A percentile compares a stretch with the other conserved stretches of the same genome.
These are phyloP conservation scores for Periophthalmus modestus DNA, from an alignment of 2,113 vertebrate genomes.

Conservation along the genomic window DNA sequence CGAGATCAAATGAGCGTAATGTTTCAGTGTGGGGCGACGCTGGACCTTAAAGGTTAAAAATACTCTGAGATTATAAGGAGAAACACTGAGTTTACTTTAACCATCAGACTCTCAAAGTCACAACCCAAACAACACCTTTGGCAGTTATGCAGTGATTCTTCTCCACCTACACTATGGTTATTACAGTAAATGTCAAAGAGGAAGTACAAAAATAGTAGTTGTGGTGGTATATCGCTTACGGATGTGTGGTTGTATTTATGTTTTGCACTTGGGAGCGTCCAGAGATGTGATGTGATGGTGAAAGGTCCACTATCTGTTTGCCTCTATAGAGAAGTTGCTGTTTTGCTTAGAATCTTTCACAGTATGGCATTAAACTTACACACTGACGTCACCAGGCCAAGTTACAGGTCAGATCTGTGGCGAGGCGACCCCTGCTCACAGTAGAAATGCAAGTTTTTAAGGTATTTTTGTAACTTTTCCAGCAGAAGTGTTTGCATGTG, in stretches of 20 bases:
- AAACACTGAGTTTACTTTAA: not conserved
- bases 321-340: too few species aligned
- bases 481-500: too few species aligned
- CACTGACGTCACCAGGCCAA: too few species aligned
- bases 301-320: too few species aligned
- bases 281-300: not conserved
- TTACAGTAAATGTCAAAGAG: constrained; percentile 1
- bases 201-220: not conserved
- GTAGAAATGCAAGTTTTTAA: too few species aligned
- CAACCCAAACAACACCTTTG: constrained; percentile 1
- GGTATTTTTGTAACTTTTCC: too few species aligned
- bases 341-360: too few species aligned
- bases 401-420: too few species aligned
- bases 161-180: not conserved
- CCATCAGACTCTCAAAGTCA: not conserved
- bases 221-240: not conserved
- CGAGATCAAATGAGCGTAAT: constrained; percentile 1
- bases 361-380: too few species aligned
- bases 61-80: not conserved
- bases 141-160: not conserved
- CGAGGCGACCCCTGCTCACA: too few species aligned
- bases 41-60: not conserved
- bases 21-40: not conserved
- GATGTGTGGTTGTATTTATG: not conserved
- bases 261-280: not conserved